Evolutionary conservation across 2,888 invertebrate species (phyloP).

Genomic region (Sminthurinus aureus): DNA sequence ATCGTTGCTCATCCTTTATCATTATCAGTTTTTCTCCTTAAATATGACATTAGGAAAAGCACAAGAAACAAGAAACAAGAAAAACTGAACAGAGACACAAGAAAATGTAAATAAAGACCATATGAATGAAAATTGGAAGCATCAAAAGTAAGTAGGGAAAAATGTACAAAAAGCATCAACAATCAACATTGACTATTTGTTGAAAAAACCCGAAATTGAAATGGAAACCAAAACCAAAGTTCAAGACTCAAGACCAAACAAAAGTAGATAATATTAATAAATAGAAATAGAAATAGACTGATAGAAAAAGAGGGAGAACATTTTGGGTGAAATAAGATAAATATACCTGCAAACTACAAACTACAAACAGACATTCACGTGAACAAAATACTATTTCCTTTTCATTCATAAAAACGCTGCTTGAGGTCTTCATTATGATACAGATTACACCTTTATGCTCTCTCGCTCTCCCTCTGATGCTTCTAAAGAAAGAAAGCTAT

Average conservation of each 20-base stretch:
- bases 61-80: background rate
- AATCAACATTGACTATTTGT: background rate
- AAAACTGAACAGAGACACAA: background rate
- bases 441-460: constrained; percentile 27
- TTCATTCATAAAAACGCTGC: constrained; percentile 43
- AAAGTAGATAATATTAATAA: no score
- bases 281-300: no score
- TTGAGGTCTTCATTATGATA: constrained; percentile 46
- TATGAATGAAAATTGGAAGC: no score
- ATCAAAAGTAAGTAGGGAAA: no score
- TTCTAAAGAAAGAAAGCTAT: background rate
- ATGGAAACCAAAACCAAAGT: no score
- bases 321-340: no score
- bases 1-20: background rate
- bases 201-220: constrained; percentile 3
- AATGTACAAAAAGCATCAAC: background rate
- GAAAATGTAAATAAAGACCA: no score
- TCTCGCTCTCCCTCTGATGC: constrained; percentile 4
- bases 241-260: background rate
- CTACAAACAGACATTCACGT: background rate
- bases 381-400: constrained; percentile 41
- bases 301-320: no score
- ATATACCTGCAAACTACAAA: background rate
- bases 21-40: background rate
- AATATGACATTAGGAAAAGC: background rate